These are phyloP conservation scores for Drosophila picticornis DNA, from an alignment of 2,888 invertebrate species.

Conservation along the genomic window DNA sequence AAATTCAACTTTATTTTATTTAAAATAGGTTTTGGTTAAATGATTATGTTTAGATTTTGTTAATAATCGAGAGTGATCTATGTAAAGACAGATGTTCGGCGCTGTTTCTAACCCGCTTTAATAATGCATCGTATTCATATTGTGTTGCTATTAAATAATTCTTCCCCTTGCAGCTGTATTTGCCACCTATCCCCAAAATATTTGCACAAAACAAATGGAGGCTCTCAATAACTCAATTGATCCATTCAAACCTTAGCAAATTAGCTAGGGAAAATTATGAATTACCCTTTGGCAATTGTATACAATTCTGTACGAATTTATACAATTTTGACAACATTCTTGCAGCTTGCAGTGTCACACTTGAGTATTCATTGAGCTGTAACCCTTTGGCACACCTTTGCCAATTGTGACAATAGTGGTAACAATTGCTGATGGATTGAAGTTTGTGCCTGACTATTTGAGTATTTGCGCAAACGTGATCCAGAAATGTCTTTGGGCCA, in stretches of 20 bases:
- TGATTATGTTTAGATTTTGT: background rate
- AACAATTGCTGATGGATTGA: conserved; percentile 32
- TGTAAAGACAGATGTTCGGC: conserved; percentile 28
- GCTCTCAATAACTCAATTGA: conserved; percentile 43
- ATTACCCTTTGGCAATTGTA: conserved; percentile 26
- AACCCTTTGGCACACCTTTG: conserved; percentile 36
- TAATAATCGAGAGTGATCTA: background rate
- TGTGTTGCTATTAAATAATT: background rate
- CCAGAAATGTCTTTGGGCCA: conserved; percentile 46
- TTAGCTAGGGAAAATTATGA: conserved; percentile 25
- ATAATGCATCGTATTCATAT: background rate
- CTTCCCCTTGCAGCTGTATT: conserved; percentile 56
- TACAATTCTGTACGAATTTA: conserved; percentile 38
- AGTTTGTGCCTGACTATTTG: conserved; percentile 34
- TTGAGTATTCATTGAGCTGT: background rate
- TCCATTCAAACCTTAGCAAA: conserved; percentile 37
- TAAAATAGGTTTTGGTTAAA: background rate
- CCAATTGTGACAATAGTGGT: conserved; percentile 30
- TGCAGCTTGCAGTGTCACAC: conserved; percentile 60
- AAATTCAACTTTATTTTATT: background rate
- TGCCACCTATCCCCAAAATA: conserved; percentile 44
- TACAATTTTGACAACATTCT: conserved; percentile 53
- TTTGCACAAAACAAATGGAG: conserved; percentile 31
- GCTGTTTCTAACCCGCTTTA: background rate
- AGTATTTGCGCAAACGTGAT: conserved; percentile 66